Base-by-base conservation (phyloP, 2,113 vertebrate species). In the Megalops atlanticus region DNA sequence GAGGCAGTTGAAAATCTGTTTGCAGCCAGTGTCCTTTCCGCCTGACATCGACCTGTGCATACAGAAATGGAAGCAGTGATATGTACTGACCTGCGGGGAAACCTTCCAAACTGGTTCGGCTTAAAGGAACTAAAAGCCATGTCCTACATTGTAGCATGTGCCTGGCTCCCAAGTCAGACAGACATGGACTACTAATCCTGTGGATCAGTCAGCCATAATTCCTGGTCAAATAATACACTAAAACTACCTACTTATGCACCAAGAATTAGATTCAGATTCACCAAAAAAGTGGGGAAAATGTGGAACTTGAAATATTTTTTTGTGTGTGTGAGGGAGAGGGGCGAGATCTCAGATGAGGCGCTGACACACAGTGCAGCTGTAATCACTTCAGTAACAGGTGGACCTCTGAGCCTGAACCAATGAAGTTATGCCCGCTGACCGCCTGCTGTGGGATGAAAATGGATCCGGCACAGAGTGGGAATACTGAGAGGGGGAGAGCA, bases 381-480 rank as follows among this genome's bases (percentile, higher is more conserved):
- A 33, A 33, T 33, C 74, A 41, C 71, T 68, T 70, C 16, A 54
- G 49, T 54, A 54, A 54, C 49, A 21, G 49, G 49, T 16, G 49
- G n/a, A n/a, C 24, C 3, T 54, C 24, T 24, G 18, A 49, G 12
- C 12, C 47, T 49, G 47, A 49, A 16, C 11, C 18, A 16, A 49
- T 49, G 47, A 49, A 16, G 24, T 33, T 12, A 31, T 69, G n/a
- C 15, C 35, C 68, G 15, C 14, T 70, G 68, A 14, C 68, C 15
- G 27, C 27, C 68, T 31, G 2, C 27, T 5, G 14, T 70, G n/a
- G 68, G 68, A 36, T 74, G 72, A 58, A 81, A 75, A 81, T 85
- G 8, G 81, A 86, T 83, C 73, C 81, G 81, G 73, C 40, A 83
- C 84, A 58, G 79, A 73, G 73, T 79, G 79, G 81, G 80, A 81